Evolutionary conservation across 1,140 invertebrate species (phyloP), one percentile per base, ranked within the genome.

Genomic region (Nixonia krombeini): DNA sequence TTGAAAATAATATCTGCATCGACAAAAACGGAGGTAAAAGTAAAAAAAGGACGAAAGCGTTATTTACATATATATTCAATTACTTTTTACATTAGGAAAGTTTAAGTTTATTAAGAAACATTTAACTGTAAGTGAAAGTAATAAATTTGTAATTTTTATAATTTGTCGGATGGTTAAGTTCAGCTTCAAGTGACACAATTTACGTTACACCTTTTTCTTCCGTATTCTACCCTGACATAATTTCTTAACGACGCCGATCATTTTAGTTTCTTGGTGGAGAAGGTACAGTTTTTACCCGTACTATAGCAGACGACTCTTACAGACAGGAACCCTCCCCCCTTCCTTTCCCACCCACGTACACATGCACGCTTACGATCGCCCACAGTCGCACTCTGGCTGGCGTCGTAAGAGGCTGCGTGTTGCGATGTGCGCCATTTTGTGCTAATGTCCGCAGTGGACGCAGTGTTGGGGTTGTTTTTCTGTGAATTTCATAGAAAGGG

Each of bases 391-490:
- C 55, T 50, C 47, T 52, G 45, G 21, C 46, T 46, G 58, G 58
- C 66, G 59, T 58, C 53, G 53, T 53, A 38, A 59, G 47, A 53
- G 63, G 56, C 57, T 67, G 50, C 42, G 17, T 47, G 41, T 42
- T 51, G 51, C 45, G 63, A 40, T 26, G 26, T 47, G 66, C 68
- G 68, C 68, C 68, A 71, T 71, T 65, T 71, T 71, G 62, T 66
- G 41, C 42, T 38, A 52, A 41, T 41, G 51, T 51, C 26, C 41
- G 26, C 29, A 42, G 38, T 52, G 42, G 57, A 59, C 68, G 63
- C 62, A 37, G 21, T 51, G 33, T 42, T 15, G 17, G 17, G 21
- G 10, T 29, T 33, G 40, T n/a, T 17, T n/a, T 31, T 21, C 10
- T 8, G 29, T 12, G 15, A 1, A 16, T n/a, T 10, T 50, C 44